Evolutionary conservation across 1,140 invertebrate genomes (phyloP).

Genomic region (Lasaia peninsularis): DNA sequence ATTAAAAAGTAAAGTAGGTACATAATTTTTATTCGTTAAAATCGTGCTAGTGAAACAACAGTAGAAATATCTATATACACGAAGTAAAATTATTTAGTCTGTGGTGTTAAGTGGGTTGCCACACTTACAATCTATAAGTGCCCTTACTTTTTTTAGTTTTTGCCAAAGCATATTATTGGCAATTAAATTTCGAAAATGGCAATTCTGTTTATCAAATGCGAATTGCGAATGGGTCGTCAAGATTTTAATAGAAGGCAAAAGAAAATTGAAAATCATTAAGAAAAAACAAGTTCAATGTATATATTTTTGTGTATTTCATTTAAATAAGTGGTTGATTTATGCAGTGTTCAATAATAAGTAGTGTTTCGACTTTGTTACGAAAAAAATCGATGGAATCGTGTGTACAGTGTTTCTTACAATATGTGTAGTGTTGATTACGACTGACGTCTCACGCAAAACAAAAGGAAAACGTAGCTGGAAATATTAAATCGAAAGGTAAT

Average conservation of each 20-base stretch:
- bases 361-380: constrained; percentile 42
- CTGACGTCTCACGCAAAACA: constrained; percentile 67
- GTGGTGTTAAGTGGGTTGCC: too few species aligned
- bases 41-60: too few species aligned
- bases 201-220: constrained; percentile 13
- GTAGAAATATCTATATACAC: too few species aligned
- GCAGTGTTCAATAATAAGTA: constrained; percentile 32
- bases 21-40: too few species aligned
- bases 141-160: too few species aligned
- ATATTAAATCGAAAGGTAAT: constrained; percentile 1
- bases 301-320: constrained; percentile 28
- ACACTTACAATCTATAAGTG: too few species aligned
- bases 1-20: too few species aligned
- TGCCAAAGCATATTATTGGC: neutral
- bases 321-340: constrained; percentile 32
- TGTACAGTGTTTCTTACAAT: constrained; percentile 52
- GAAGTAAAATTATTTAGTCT: too few species aligned
- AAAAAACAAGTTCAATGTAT: constrained; percentile 18
- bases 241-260: constrained; percentile 32
- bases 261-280: constrained; percentile 32
- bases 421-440: constrained; percentile 72
- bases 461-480: constrained; percentile 50
- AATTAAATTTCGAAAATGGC: neutral
- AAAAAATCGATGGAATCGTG: constrained; percentile 58
- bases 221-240: constrained; percentile 39